Conservation (phyloP, 1,140 invertebrate genomes). For the Pissodes strobi region DNA sequence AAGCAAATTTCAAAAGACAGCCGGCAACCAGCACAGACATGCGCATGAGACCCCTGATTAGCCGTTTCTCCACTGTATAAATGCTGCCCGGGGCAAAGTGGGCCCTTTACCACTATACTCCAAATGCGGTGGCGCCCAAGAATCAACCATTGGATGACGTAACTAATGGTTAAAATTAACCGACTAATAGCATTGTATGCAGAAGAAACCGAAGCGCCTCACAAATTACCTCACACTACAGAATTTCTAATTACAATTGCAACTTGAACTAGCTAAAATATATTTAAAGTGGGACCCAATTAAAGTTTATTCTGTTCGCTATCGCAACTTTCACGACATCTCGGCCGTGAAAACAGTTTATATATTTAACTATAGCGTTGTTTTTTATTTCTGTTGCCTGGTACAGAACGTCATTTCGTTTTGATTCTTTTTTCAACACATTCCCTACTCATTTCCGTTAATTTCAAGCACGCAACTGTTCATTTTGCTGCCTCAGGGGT, state of each 20-base stretch:
- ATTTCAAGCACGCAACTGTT: slow-evolving; percentile 48
- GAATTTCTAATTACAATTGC: slow-evolving; percentile 44
- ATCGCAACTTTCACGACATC: slow-evolving; percentile 46
- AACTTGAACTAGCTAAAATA: slow-evolving; percentile 43
- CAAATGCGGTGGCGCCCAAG: too few relatives aligned
- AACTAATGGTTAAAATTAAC: too few relatives aligned
- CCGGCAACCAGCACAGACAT: too few relatives aligned
- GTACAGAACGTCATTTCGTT: slow-evolving; percentile 48
- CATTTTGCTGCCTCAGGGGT: slow-evolving; percentile 16
- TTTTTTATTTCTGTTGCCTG: slow-evolving; percentile 39
- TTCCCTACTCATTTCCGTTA: slow-evolving; percentile 47
- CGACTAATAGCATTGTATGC: too few relatives aligned
- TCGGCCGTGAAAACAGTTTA: slow-evolving; percentile 46
- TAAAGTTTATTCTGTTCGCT: slow-evolving; percentile 51
- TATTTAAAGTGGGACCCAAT: slow-evolving; percentile 47
- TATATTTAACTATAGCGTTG: slow-evolving; percentile 43
- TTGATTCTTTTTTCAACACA: slow-evolving; percentile 46
- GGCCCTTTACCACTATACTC: too few relatives aligned
- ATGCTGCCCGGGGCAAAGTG: too few relatives aligned
- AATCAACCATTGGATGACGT: too few relatives aligned
- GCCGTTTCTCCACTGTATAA: too few relatives aligned
- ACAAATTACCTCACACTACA: too few relatives aligned
- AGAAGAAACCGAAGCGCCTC: too few relatives aligned
- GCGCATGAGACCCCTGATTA: too few relatives aligned
- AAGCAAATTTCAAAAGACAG: too few relatives aligned